Percentiles rank a stretch among this genome's conserved stretches.
phyloP scores from a whole-genome alignment of 2,113 vertebrate species.

The Equus przewalskii region DNA sequence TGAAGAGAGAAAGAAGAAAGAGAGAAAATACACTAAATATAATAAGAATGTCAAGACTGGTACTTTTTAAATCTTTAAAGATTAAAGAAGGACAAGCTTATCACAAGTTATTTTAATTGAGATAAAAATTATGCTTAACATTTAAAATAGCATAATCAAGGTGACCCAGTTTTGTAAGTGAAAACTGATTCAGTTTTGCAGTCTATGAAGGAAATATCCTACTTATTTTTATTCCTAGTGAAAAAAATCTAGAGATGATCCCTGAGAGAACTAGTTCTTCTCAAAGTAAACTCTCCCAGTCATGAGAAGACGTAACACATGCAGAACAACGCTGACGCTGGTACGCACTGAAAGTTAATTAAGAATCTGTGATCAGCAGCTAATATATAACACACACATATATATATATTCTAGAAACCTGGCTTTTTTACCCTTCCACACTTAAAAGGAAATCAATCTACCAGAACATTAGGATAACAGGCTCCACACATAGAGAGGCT shows the following conservation, averaged over 20 bases:
- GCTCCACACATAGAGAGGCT: background rate
- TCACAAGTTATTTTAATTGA: background rate
- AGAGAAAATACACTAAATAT: background rate
- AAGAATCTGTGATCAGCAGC: background rate
- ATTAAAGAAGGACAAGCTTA: conserved; percentile 26
- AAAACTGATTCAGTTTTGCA: background rate
- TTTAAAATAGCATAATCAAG: conserved; percentile 43
- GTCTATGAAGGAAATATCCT: background rate
- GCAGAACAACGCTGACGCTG: background rate
- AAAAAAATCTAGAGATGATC: background rate
- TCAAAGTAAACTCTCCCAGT: background rate
- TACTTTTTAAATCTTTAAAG: background rate
- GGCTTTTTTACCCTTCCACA: background rate
- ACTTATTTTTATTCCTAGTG: conserved; percentile 4
- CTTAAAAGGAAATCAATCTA: background rate
- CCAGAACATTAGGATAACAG: background rate
- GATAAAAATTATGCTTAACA: conserved; percentile 11
- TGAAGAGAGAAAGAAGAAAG: background rate
- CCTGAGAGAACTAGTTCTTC: background rate
- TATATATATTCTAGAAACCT: background rate
- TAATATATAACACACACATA: background rate
- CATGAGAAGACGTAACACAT: background rate
- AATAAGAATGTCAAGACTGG: background rate
- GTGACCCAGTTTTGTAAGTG: background rate
- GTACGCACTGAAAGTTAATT: background rate